Evolutionary conservation across 2,113 vertebrate species (phyloP).

Genomic region (Apteryx mantelli): DNA sequence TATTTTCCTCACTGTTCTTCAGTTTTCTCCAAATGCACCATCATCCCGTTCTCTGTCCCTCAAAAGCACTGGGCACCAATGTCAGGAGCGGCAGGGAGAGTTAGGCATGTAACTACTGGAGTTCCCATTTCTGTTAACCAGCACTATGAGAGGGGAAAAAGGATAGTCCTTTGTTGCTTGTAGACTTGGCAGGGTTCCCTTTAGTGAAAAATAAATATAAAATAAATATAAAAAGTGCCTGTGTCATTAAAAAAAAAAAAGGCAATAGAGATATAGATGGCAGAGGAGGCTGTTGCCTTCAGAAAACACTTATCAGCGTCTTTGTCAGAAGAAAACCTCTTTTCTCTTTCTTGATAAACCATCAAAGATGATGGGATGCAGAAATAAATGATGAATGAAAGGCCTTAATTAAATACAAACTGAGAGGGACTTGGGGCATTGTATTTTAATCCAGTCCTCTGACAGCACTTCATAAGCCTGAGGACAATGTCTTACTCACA

Average conservation of each 20-base stretch:
- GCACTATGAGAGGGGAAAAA: fast-evolving
- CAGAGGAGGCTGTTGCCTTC: not conserved
- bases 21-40: not conserved
- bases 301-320: slow-evolving; percentile 4
- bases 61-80: not conserved
- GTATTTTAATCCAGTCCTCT: slow-evolving; percentile 38
- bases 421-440: not conserved
- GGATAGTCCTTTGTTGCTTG: not conserved
- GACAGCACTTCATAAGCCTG: slow-evolving; percentile 3
- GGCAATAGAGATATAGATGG: fast-evolving
- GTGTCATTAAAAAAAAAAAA: not conserved
- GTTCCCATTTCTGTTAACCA: not conserved
- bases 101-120: not conserved
- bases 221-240: not conserved
- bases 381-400: slow-evolving; percentile 55
- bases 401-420: slow-evolving; percentile 60
- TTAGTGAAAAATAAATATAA: not conserved
- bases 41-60: fast-evolving
- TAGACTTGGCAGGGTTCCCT: not conserved
- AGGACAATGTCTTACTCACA: not conserved
- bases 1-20: not conserved
- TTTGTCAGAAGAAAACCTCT: not conserved
- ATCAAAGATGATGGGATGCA: not conserved
- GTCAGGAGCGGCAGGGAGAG: not conserved
- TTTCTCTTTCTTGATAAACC: not conserved